Evolutionary conservation across 2,888 invertebrate genomes (phyloP), one percentile per base, ranked within the genome.

Genomic region (Hanleya hanleyi): DNA sequence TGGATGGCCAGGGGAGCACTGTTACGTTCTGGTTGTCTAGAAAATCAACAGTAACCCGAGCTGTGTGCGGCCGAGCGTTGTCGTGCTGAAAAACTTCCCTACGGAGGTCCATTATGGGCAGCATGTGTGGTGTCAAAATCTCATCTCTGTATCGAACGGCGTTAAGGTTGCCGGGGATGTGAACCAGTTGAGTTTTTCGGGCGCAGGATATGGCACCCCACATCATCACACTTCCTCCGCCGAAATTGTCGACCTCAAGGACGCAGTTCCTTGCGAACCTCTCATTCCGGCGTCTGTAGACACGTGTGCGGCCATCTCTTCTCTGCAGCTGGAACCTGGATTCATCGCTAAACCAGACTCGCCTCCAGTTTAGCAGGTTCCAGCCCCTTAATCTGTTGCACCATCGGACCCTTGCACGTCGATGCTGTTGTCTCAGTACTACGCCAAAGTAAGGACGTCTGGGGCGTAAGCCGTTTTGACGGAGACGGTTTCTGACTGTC

Each of bases 141-240:
- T 47, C 47, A 47, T 47, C 47, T 22, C 47, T 2, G 33, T 75
- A 69, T 4, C 77, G 61, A 35, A 70, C 64, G 35, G 77, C 75
- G 35, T 64, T 71, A n/a, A 78, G 18, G 32, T 36, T 77, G 12
- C 70, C 77, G 7, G 51, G 12, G 7, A 41, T 18, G 18, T 12
- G 41, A 18, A 47, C 7, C 47, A 47, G 47, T 47, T 47, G n/a
- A 47, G n/a, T 7, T 47, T 22, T 47, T 18, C 47, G n/a, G 18
- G 47, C 22, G 47, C 22, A 47, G 47, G 2, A 47, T 2, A 47
- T 47, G 47, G 47, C 76, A 0, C 51, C 73, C 76, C 76, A 77
- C 49, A 76, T 49, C 76, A 77, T 75, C 6, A 76, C 66, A 65
- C 75, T 73, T 12, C 73, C 75, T 0, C 73, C 74, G 37, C 78